Percentiles rank a stretch among this genome's conserved stretches.
Evolutionary conservation across 2,797 vertebrate genomes (phyloP).

Genomic region (Eidolon dupreanum): DNA sequence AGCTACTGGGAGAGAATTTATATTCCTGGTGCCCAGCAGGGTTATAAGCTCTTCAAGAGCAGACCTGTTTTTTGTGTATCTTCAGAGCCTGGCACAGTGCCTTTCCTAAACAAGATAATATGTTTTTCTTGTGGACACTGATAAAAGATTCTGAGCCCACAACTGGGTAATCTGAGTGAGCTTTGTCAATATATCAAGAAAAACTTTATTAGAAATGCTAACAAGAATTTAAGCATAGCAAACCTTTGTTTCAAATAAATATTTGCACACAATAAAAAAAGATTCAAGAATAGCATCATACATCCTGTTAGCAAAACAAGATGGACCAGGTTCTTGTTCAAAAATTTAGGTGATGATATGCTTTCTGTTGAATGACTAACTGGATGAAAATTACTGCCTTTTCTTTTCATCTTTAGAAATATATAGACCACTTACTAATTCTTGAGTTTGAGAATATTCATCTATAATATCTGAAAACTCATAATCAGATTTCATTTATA

Average conservation of each 20-base stretch:
- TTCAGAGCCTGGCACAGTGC: not conserved
- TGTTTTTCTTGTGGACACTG: not conserved
- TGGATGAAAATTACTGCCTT: not conserved
- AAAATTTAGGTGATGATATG: not conserved
- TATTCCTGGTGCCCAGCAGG: not conserved
- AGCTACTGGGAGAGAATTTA: not conserved
- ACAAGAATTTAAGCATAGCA: not conserved
- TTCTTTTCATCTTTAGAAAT: constrained; percentile 11
- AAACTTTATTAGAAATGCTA: not conserved
- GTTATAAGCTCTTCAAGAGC: not conserved
- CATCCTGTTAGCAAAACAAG: not conserved
- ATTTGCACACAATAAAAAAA: not conserved
- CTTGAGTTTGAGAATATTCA: constrained; percentile 31
- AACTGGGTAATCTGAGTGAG: not conserved
- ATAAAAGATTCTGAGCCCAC: constrained; percentile 10
- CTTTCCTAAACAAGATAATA: not conserved
- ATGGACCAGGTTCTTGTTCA: not conserved
- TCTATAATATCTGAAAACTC: not conserved
- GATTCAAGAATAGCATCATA: not conserved
- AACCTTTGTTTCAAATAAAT: not conserved
- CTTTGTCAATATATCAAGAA: not conserved
- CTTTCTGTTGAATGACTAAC: not conserved
- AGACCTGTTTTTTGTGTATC: not conserved
- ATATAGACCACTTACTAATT: not conserved
- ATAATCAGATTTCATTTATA: not conserved